phyloP scores from a whole-genome alignment of 2,888 invertebrate genomes.

The Catocala nupta region DNA sequence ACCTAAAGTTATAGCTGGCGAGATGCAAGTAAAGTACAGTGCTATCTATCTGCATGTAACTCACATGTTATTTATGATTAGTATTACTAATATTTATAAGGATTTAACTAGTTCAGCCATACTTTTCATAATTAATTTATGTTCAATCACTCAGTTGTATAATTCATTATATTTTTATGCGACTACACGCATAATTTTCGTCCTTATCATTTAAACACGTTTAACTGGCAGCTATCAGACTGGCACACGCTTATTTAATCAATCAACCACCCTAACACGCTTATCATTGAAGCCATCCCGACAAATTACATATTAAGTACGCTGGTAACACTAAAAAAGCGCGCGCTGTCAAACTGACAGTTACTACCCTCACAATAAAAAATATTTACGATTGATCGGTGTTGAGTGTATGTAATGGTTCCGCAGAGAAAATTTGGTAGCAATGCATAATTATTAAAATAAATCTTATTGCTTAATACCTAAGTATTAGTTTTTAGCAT shows the following conservation, averaged over 20 bases:
- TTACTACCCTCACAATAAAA: slow-evolving; percentile 62
- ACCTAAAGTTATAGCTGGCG: no score
- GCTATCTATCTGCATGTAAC: no score
- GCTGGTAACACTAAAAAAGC: slow-evolving; percentile 76
- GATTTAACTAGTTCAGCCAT: neutral
- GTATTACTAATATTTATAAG: no score
- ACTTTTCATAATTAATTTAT: neutral
- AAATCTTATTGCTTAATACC: no score
- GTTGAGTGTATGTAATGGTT: slow-evolving; percentile 18
- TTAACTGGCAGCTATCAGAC: slow-evolving; percentile 78
- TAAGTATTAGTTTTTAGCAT: no score
- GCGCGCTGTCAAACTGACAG: slow-evolving; percentile 77
- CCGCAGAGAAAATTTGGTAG: slow-evolving; percentile 17
- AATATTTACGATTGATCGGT: slow-evolving; percentile 35
- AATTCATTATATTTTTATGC: slow-evolving; percentile 27
- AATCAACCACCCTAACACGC: slow-evolving; percentile 79
- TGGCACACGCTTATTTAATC: slow-evolving; percentile 83
- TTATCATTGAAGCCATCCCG: slow-evolving; percentile 79
- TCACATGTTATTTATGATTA: no score
- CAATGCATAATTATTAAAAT: no score
- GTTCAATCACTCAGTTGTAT: slow-evolving; percentile 11
- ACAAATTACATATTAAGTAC: slow-evolving; percentile 85
- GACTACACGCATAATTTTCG: slow-evolving; percentile 49
- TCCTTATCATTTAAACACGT: slow-evolving; percentile 72
- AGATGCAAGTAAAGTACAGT: no score